A percentile compares a stretch with the other conserved stretches of the same genome.
These are phyloP conservation scores for Nothocercus julius DNA, from an alignment of 2,113 vertebrate genomes.

Conservation along the genomic window DNA sequence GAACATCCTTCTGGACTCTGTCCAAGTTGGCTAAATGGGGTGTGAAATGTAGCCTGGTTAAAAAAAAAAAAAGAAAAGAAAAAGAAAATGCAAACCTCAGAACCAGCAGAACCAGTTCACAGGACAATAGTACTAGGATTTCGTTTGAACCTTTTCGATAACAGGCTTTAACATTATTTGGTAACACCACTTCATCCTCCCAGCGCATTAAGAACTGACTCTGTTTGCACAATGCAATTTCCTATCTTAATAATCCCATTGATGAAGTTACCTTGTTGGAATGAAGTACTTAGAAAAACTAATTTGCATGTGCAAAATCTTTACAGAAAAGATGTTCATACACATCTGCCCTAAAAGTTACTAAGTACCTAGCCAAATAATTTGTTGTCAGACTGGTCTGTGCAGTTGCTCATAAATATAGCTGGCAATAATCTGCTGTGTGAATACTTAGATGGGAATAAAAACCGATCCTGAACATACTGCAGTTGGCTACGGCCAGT, in stretches of 20 bases:
- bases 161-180: neutral
- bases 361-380: neutral
- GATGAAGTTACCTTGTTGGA: neutral
- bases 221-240: neutral
- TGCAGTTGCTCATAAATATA: neutral
- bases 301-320: neutral
- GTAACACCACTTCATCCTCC: neutral
- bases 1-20: slow-evolving; percentile 87
- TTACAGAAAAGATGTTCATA: neutral
- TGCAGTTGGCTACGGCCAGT: neutral
- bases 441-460: neutral
- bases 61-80: neutral
- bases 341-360: neutral
- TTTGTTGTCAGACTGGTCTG: neutral
- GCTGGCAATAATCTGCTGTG: neutral
- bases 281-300: neutral
- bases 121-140: neutral
- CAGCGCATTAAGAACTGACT: neutral
- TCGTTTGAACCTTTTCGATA: neutral
- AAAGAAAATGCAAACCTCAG: neutral
- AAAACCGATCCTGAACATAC: neutral
- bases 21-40: slow-evolving; percentile 84
- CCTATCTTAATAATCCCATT: neutral
- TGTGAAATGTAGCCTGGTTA: slow-evolving; percentile 85
- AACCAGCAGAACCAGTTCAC: neutral